Base-by-base conservation (phyloP, 2,888 invertebrate genomes). In the Pammene fasciana region DNA sequence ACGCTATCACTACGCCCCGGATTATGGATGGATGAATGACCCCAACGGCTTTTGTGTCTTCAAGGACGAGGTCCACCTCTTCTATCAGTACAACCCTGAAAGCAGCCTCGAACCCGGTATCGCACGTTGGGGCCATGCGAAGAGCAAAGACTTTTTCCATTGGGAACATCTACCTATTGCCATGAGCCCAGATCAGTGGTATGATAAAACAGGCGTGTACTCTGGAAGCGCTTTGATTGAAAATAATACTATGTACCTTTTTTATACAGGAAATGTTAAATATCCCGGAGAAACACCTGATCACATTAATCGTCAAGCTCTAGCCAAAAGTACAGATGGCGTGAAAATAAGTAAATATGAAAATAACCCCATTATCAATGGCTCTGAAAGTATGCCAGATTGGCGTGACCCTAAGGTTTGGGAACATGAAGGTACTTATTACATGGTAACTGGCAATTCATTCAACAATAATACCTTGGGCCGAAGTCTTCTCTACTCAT, bases 71-170 rank as follows among this genome's bases (percentile, higher is more conserved):
- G 94, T 89, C 72, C 94, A 94, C 72, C 75, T 93, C 5, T 93
- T 92, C 72, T 94, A 89, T 74, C 94, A 94, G 75, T 85, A 86
- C 74, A 90, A 93, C 71, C 93, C 93, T 0, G 60, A 83, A 1
- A 83, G 81, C 41, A 86, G 89, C 55, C 74, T 75, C 1, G 81
- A 73, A 3, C 82, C 90, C 0, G 86, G 88, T 2, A 81, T 79
- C 16, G 92, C 89, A 46, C 86, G 90, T 71, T 94, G 94, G 94
- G 94, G 90, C 0, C 94, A 94, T 71, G 90, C 89, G 0, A 86
- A 79, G 57, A 93, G 93, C 66, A 71, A 57, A 0, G 92, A 94
- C 71, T 75, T 94, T 1, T 81, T 93, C 0, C 75, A 83, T 66
- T 94, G 94, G 94, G 75, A 85, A 71, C 84, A 93, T 70, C 76